These are phyloP conservation scores for Esox lucius DNA, from an alignment of 2,797 vertebrate genomes.

Conservation along the genomic window DNA sequence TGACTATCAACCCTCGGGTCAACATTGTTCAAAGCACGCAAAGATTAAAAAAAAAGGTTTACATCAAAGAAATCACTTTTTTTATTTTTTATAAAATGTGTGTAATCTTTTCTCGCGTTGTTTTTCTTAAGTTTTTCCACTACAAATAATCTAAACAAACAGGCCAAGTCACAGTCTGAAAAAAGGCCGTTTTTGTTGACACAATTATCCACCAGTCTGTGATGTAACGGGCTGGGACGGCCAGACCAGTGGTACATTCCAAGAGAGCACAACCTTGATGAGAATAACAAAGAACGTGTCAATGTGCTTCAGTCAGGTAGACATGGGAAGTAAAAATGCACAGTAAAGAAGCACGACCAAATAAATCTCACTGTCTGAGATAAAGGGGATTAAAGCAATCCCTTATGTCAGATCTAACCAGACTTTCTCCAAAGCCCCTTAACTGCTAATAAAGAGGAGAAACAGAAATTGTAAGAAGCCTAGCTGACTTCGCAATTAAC, in stretches of 20 bases:
- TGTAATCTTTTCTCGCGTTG: not conserved
- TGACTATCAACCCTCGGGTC: not conserved
- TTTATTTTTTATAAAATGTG: not conserved
- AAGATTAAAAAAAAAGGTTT: not conserved
- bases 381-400: constrained; percentile 41
- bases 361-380: constrained; percentile 32
- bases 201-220: not conserved
- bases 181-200: not conserved
- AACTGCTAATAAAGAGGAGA: constrained; percentile 48
- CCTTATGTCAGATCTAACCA: constrained; percentile 42
- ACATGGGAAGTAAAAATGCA: not conserved
- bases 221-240: not conserved
- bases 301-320: not conserved
- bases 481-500: constrained; percentile 53
- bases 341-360: not conserved
- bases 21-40: not conserved
- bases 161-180: not conserved
- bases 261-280: not conserved
- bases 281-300: not conserved
- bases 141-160: not conserved
- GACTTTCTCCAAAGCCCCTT: constrained; percentile 48
- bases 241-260: not conserved
- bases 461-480: constrained; percentile 39
- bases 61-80: not conserved
- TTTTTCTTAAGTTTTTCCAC: not conserved